phyloP scores from a whole-genome alignment of 30 jellyfish, hydroid and myxozoan genomes.

The Pseudorhiza aurosa region DNA sequence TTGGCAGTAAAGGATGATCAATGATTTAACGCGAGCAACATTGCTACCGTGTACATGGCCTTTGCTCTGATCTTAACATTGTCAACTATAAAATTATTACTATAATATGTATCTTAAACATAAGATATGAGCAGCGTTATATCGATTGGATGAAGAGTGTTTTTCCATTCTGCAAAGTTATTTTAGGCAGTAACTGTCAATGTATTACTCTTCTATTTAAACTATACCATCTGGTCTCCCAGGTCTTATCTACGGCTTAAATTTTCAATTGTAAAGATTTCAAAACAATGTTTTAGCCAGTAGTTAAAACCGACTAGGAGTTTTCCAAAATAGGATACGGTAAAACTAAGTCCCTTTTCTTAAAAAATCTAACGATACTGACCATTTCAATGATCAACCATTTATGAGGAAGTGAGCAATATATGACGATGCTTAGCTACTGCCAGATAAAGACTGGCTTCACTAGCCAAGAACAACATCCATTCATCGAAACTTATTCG shows the following conservation, averaged over 20 bases:
- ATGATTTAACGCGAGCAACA: too few relatives aligned
- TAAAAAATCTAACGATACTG: background rate
- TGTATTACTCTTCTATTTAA: background rate
- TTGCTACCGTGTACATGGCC: too few relatives aligned
- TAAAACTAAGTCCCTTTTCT: background rate
- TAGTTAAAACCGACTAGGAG: background rate
- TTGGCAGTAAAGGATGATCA: too few relatives aligned
- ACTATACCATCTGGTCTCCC: background rate
- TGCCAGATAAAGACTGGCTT: background rate
- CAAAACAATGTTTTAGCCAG: background rate
- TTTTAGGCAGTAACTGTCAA: background rate
- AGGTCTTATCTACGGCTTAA: background rate
- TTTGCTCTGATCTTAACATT: too few relatives aligned
- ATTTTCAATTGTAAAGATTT: background rate
- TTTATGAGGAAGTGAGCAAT: background rate
- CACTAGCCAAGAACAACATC: background rate
- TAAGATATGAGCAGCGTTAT: too few relatives aligned
- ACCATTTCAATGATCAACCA: background rate
- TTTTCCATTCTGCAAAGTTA: too few relatives aligned
- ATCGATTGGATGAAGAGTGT: too few relatives aligned
- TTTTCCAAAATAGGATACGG: background rate
- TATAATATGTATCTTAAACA: too few relatives aligned
- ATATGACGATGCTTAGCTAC: background rate
- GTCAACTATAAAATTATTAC: too few relatives aligned
- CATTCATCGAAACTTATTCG: background rate